Base-by-base conservation (phyloP, 1,140 invertebrate species). In the Whitmania pigra region DNA sequence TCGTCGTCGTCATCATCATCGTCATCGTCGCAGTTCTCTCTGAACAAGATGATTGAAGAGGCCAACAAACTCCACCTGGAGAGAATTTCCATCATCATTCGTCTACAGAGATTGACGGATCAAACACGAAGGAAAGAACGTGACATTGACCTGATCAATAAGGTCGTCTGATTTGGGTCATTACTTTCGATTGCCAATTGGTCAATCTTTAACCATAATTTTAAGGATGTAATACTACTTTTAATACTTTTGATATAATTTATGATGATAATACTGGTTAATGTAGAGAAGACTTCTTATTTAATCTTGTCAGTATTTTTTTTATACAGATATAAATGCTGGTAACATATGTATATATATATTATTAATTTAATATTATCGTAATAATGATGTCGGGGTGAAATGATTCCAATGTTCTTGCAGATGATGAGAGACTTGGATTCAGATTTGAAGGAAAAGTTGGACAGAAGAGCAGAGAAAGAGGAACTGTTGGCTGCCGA, bases 1-100 rank as follows among this genome's bases (percentile, higher is more conserved):
- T 43, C 40, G 40, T 43, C 40, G 40, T 43, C 40, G 5, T 43
- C 40, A 43, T 43, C 55, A 17, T 17, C n/a, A 60, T 17, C n/a
- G n/a, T n/a, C 6, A 36, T 36, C 31, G 6, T 3, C 31, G 6
- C 57, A 63, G 57, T 63, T 6, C 29, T 63, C 57, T 31, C 57
- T 63, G 29, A 63, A 31, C 57, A 63, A 63, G 57, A 63, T 31
- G 20, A 63, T 63, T 13, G 57, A 63, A 18, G 57, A 63, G 15
- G 57, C 57, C 22, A 63, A 63, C 57, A 63, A 31, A 18, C 57
- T 25, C 57, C 57, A 63, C 29, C 22, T 63, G 3, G 57, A 63
- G 1, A 63, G 57, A 20, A 63, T 63, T 1, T 22, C 22, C 22
- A 11, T 25, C 57, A n/a, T 63, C 57, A 18, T 25, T 22, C 22